Base-by-base conservation (phyloP, 2,113 vertebrate species). In the Mustelus asterias region DNA sequence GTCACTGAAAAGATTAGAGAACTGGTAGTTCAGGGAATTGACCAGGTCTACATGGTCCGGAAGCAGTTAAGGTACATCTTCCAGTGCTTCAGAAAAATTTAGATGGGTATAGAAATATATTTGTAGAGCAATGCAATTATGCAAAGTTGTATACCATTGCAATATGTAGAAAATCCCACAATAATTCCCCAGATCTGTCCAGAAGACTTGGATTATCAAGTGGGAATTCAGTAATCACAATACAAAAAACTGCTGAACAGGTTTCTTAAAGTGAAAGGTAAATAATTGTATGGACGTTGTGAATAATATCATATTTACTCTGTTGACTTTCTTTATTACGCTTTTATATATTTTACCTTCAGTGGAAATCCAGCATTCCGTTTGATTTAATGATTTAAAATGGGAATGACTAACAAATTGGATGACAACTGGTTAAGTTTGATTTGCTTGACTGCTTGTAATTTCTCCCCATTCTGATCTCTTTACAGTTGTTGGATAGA, bases 1-100 rank as follows among this genome's bases (percentile, higher is more conserved):
- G 98, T 98, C 96, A 98, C 98, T 60, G 98, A 98, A 96, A 98
- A 98, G 96, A 98, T 98, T 96, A 97, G 97, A 95, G 98, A 98
- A 3, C 96, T 98, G 97, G 98, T 98, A 86, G 97, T 97, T 90
- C 98, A 98, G 96, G 98, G 98, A 93, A 96, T 97, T 96, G 97
- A 97, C 96, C 98, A 98, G 96, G 98, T 98, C 86, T 98, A 98
- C 97, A 97, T 97, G 96, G 98, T 98, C 95, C 98, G 98, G 96
- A 98, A 98, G 96, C 98, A 98, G n/a, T 97, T 98, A 96, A 98
- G 98, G 98, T 98, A 97, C 86, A 20, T 0, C 41, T 88, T 92
- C 44, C 26, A 14, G 44, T 96, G 20, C 33, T 96, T 10, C n/a
- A 60, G 18, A 0, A 93, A 20, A 20, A 0, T 14, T 37, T 18